Evolutionary conservation across 2,113 vertebrate genomes (phyloP), one percentile per base, ranked within the genome.

Genomic region (Entelurus aequoreus): DNA sequence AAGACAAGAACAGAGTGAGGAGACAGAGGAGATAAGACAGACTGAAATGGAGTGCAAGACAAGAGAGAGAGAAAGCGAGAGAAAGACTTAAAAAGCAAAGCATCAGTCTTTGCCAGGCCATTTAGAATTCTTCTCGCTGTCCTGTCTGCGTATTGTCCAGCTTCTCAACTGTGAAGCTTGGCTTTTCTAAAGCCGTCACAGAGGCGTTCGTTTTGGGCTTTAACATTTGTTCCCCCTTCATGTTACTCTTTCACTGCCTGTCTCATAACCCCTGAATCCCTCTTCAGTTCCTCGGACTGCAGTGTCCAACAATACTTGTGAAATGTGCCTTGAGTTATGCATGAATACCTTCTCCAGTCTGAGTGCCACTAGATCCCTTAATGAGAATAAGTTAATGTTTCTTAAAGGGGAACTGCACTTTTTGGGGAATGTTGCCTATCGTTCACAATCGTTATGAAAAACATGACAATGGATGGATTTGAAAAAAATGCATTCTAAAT

Each of bases 41-140:
- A 77, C 46, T 48, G 64, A 69, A 50, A 76, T 48, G 28, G 61
- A 72, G 52, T n/a, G 36, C 71, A 15, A 64, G 74, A 80, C 59
- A 52, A 36, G 51, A 47, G 28, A 63, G 0, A 36, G 54, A 42
- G 28, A 63, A 62, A 59, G 0, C 11, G 44, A 37, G 58, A 54
- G 52, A 72, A 46, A 53, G 62, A 66, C 38, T 67, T 46, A 62
- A 78, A 72, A 74, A 68, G 52, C 46, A 53, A 57, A 67, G 66
- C 48, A 68, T 61, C 54, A 19, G 65, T 69, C 66, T 74, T 71
- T 42, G 60, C 71, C 59, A 55, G 64, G 65, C 61, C 52, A 68
- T 82, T 85, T 84, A 60, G 72, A 72, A 82, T 87, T 81, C 78
- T 57, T 78, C 78, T 76, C 58, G 14, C 60, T 64, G 69, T 69